Base-by-base conservation (phyloP, 1,140 invertebrate genomes). In the Bathynomus jamesi region DNA sequence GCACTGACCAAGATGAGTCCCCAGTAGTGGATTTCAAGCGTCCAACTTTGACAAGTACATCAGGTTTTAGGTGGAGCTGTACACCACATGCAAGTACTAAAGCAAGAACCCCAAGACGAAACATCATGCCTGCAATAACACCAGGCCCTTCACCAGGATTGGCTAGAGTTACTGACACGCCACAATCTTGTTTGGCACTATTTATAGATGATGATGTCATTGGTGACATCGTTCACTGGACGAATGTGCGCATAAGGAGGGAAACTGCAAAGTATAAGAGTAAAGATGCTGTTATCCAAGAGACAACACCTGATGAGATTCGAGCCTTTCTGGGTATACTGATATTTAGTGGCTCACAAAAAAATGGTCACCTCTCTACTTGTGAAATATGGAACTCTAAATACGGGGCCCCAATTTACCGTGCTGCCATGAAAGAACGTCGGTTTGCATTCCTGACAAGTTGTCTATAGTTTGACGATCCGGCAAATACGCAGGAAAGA, bases 381-480 rank as follows among this genome's bases (percentile, higher is more conserved):
- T 60, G 60, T 17, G 69, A 71, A 27, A 27, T 64, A 11, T 72
- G 71, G 66, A 69, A 40, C 31, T 46, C 71, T 72, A 27, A 8
- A 27, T 1, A 25, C 28, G 30, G 28, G 25, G 53, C 8, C 53
- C 32, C 13, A 4, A 60, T 73, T 29, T 73, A 73, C 62, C 65
- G 63, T 31, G 71, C 71, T 61, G 65, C 71, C 32, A 69, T 73
- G 66, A 8, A 40, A n/a, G 27, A 61, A 28, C 40, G 2, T 21
- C 63, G 70, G n/a, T 69, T 69, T 28, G 28, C 3, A 1, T 73
- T 73, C 46, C 71, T 73, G 27, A 7, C 68, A 17, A 8, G 17
- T 10, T 73, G 71, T 60, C 40, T 73, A 61, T 69, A 77, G 21
- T 80, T 80, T 71, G 78, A 80, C 69, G 73, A 80, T 67, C 68